Conservation (phyloP, 2,113 vertebrate genomes). For the Sorex fumeus region DNA sequence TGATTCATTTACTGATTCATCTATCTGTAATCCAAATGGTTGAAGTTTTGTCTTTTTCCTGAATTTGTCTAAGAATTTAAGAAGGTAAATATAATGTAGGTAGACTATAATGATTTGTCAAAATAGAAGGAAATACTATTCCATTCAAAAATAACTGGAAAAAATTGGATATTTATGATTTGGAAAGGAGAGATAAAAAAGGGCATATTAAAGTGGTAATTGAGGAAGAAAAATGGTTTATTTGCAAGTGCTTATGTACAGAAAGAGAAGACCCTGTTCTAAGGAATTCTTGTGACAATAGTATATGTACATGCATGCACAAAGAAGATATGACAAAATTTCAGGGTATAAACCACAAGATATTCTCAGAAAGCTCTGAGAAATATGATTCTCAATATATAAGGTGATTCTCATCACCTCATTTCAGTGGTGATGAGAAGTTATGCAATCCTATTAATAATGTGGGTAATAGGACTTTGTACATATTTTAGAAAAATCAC, state of each 20-base stretch:
- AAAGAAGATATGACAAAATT: background rate
- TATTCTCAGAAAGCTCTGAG: background rate
- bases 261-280: background rate
- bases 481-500: slow-evolving; percentile 14
- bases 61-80: slow-evolving; percentile 17
- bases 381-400: background rate
- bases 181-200: background rate
- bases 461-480: background rate
- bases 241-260: background rate
- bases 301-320: background rate
- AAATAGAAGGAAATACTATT: background rate
- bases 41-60: background rate
- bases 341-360: background rate
- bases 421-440: background rate
- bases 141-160: slow-evolving; percentile 4
- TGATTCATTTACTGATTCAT: background rate
- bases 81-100: background rate
- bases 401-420: background rate
- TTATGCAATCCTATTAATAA: background rate
- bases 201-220: background rate
- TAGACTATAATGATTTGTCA: background rate
- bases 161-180: background rate
- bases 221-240: background rate
- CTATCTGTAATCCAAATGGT: background rate
- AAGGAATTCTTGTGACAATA: background rate